Evolutionary conservation across 2,888 invertebrate genomes (phyloP), one percentile per base, ranked within the genome.

Genomic region (Cerastis leucographa): DNA sequence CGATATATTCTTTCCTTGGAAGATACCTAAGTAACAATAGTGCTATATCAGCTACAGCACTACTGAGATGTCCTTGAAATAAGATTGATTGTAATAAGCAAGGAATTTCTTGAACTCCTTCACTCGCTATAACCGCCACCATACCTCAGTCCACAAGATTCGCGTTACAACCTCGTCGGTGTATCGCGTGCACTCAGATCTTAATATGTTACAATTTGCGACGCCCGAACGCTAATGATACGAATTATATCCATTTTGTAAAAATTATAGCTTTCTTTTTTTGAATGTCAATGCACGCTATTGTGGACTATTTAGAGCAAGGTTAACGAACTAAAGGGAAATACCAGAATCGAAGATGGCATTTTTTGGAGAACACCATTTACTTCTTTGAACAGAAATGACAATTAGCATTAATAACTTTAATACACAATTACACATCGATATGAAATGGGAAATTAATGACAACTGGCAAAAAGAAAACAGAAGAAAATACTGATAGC

Each of bases 131-230:
- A n/a, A 87, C 19, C 56, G 12, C 6, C 44, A 70, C 86, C 80
- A 6, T 69, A 79, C 84, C 76, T 44, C 59, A 68, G 25, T 8
- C 42, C 64, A 71, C 77, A 78, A 76, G 82, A 84, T 83, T 81
- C 76, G 82, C 80, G 83, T 80, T 78, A 84, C 80, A 79, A 84
- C 78, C 70, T 29, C 66, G 89, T 80, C 88, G 89, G 89, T 78
- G 64, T 75, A 88, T 89, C 83, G 89, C 89, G 89, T 89, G 89
- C 68, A 64, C 73, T 74, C 87, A 81, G 88, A 88, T 80, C 87
- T 88, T 88, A 89, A 89, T 85, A 85, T 85, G 70, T 82, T 87
- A 88, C 80, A 89, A 88, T 88, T 87, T 89, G 83, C 87, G 72
- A 86, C 86, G 78, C 81, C 76, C 74, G 85, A 76, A 81, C 75